Conservation (phyloP, 2,113 vertebrate genomes). For the Phalacrocorax brasilianus region DNA sequence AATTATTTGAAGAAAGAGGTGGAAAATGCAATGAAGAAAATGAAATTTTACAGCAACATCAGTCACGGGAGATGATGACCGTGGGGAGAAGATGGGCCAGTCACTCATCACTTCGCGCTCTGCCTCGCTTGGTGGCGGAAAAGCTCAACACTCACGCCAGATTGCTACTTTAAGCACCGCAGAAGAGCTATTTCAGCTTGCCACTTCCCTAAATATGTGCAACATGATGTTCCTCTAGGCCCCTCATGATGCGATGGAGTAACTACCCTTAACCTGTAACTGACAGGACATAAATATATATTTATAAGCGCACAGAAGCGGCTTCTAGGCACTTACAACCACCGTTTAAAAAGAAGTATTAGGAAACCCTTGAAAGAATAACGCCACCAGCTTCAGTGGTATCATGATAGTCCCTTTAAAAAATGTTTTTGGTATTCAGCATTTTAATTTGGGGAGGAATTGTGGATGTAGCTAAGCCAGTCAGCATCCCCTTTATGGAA, state of each 20-base stretch:
- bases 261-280: background rate
- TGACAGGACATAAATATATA: background rate
- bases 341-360: background rate
- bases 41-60: background rate
- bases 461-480: background rate
- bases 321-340: background rate
- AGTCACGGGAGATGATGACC: fast-evolving
- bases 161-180: background rate
- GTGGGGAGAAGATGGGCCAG: background rate
- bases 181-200: background rate
- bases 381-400: background rate
- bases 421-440: too few relatives aligned
- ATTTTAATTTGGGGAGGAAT: background rate
- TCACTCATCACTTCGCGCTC: background rate
- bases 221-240: background rate
- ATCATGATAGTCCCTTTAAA: background rate
- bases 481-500: background rate
- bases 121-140: background rate
- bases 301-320: background rate
- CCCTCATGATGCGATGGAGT: background rate
- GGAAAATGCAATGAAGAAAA: background rate
- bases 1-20: background rate
- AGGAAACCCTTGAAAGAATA: background rate
- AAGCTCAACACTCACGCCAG: background rate
- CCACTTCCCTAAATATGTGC: background rate